phyloP scores from a whole-genome alignment of 1,140 invertebrate genomes.

The Drosophila yakuba region DNA sequence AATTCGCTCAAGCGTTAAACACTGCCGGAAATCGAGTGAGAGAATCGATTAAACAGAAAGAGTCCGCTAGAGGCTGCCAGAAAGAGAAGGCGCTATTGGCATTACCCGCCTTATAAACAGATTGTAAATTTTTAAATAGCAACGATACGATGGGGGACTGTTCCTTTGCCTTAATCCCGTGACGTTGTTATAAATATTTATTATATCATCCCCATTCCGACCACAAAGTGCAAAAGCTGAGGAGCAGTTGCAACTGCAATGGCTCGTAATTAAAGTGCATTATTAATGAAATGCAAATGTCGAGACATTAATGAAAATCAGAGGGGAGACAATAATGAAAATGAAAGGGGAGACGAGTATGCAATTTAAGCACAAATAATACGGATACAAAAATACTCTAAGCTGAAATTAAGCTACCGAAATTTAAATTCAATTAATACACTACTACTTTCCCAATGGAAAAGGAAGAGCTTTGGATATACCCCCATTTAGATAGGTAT shows the following conservation, averaged over 20 bases:
- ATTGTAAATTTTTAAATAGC: slow-evolving; percentile 34
- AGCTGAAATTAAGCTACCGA: not conserved
- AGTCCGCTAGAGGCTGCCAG: slow-evolving; percentile 8
- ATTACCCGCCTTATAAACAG: slow-evolving; percentile 25
- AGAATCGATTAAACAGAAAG: slow-evolving; percentile 44
- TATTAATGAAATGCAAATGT: slow-evolving; percentile 65
- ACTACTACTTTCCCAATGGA: no score
- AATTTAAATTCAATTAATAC: not conserved
- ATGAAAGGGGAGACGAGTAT: not conserved
- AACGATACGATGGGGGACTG: slow-evolving; percentile 18
- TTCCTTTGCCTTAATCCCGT: slow-evolving; percentile 17
- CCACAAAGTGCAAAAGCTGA: slow-evolving; percentile 35
- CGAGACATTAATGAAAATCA: slow-evolving; percentile 45
- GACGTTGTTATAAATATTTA: slow-evolving; percentile 57
- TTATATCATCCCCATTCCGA: slow-evolving; percentile 41
- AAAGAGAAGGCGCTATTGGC: slow-evolving; percentile 1
- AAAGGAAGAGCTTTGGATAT: not conserved
- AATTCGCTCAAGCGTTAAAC: slow-evolving; percentile 45
- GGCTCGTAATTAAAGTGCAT: slow-evolving; percentile 60
- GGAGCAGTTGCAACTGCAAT: slow-evolving; percentile 24
- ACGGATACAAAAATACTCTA: not conserved
- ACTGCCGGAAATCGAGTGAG: slow-evolving; percentile 51
- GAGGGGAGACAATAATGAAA: slow-evolving; percentile 36
- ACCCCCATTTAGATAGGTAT: not conserved
- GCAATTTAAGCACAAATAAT: not conserved